These are phyloP conservation scores for Diabrotica virgifera DNA, from an alignment of 1,140 invertebrate species.

Conservation along the genomic window DNA sequence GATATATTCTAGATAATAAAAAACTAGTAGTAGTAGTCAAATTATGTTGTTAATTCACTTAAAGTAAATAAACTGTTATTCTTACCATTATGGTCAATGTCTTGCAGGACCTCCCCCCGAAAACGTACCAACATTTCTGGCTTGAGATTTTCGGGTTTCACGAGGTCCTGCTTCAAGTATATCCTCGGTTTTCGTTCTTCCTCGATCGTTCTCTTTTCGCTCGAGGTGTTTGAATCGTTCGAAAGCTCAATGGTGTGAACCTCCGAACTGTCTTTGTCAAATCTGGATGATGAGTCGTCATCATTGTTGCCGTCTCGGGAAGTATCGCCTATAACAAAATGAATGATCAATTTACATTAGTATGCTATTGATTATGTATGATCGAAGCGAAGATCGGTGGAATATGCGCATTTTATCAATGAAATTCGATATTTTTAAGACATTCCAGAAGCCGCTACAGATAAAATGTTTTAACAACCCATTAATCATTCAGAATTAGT, in stretches of 20 bases:
- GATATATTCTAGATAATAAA: too few relatives aligned
- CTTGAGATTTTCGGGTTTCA: conserved; percentile 52
- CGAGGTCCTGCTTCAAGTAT: conserved; percentile 56
- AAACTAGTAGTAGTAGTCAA: too few relatives aligned
- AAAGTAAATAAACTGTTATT: conserved; percentile 18
- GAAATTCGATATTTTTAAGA: too few relatives aligned
- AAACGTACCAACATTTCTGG: conserved; percentile 53
- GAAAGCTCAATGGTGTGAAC: conserved; percentile 45
- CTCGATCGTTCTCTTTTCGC: conserved; percentile 28
- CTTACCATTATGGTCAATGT: conserved; percentile 39
- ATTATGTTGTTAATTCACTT: too few relatives aligned
- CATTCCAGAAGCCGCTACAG: too few relatives aligned
- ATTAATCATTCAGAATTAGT: too few relatives aligned
- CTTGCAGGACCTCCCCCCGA: conserved; percentile 40
- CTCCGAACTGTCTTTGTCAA: conserved; percentile 30
- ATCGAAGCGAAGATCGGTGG: too few relatives aligned
- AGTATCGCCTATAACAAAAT: not conserved
- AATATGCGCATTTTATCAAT: too few relatives aligned
- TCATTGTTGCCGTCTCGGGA: conserved; percentile 25
- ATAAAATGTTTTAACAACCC: too few relatives aligned
- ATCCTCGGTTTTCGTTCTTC: conserved; percentile 41
- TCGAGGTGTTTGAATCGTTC: conserved; percentile 41
- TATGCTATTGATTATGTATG: too few relatives aligned
- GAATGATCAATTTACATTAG: too few relatives aligned
- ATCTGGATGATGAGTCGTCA: conserved; percentile 28